Conservation (phyloP, 2,888 invertebrate species). For the Zaprionus obscuricornis region DNA sequence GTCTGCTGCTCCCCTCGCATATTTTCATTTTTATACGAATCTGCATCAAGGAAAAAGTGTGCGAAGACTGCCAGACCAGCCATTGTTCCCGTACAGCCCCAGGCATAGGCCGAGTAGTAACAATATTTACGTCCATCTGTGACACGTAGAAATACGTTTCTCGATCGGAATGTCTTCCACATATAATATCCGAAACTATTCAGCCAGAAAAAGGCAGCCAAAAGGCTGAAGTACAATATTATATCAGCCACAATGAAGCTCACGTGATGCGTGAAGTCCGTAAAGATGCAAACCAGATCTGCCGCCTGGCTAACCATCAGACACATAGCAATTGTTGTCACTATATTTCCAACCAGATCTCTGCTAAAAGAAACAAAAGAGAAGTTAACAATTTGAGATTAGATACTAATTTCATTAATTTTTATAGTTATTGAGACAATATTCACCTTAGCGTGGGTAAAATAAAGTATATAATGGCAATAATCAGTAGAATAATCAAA, state of each 20-base stretch:
- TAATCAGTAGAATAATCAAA: conserved; percentile 88
- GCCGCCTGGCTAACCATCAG: conserved; percentile 91
- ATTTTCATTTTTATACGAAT: conserved; percentile 84
- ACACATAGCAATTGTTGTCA: conserved; percentile 91
- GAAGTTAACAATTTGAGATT: conserved; percentile 3
- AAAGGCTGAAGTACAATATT: conserved; percentile 89
- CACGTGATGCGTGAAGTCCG: conserved; percentile 91
- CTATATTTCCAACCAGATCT: conserved; percentile 92
- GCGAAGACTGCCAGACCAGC: conserved; percentile 91
- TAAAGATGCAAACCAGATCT: conserved; percentile 90
- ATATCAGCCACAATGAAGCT: conserved; percentile 92
- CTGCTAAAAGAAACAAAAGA: conserved; percentile 76
- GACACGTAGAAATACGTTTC: conserved; percentile 92
- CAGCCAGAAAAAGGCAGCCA: conserved; percentile 94
- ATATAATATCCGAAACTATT: conserved; percentile 94
- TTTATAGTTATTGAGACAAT: not conserved
- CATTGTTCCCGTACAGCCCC: conserved; percentile 89
- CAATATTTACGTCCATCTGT: conserved; percentile 94
- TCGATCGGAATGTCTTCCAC: conserved; percentile 94
- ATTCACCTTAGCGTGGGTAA: conserved; percentile 88
- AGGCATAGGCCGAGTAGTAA: conserved; percentile 92
- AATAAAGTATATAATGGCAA: conserved; percentile 92
- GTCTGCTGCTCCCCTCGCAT: conserved; percentile 88
- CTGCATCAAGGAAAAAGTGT: conserved; percentile 89
- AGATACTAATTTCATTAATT: not conserved